These are phyloP conservation scores for Scomber japonicus DNA, from an alignment of 2,113 vertebrate species.

Conservation along the genomic window DNA sequence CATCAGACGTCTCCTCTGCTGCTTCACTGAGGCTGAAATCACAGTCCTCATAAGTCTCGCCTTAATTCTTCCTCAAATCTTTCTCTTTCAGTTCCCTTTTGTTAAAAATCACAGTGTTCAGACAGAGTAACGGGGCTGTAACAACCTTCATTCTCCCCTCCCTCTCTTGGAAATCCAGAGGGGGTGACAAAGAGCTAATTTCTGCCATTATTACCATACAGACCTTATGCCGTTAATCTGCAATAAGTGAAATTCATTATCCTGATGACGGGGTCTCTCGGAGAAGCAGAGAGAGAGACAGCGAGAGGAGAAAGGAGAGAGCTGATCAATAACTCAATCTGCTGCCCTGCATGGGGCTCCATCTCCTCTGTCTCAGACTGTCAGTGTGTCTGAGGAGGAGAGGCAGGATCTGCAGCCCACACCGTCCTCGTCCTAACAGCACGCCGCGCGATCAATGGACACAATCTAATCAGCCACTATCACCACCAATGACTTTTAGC, in stretches of 20 bases:
- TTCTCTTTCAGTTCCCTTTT: slow-evolving; percentile 46
- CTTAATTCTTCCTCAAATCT: slow-evolving; percentile 61
- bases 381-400: slow-evolving; percentile 68
- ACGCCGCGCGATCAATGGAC: slow-evolving; percentile 79
- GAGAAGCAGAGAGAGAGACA: slow-evolving; percentile 65
- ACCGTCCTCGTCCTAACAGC: slow-evolving; percentile 68
- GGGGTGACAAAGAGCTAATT: slow-evolving; percentile 82
- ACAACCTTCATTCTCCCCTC: slow-evolving; percentile 55
- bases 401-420: slow-evolving; percentile 63
- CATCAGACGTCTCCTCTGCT: slow-evolving; percentile 55
- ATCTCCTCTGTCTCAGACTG: slow-evolving; percentile 74
- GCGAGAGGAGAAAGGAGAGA: slow-evolving; percentile 67
- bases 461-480: slow-evolving; percentile 83
- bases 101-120: slow-evolving; percentile 60
- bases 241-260: slow-evolving; percentile 85
- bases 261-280: slow-evolving; percentile 76
- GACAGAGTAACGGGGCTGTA: slow-evolving; percentile 46
- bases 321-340: slow-evolving; percentile 85
- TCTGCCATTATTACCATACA: slow-evolving; percentile 79
- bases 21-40: slow-evolving; percentile 64
- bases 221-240: slow-evolving; percentile 79
- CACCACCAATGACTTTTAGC: slow-evolving; percentile 81
- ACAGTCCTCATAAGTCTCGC: slow-evolving; percentile 44
- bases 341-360: slow-evolving; percentile 78
- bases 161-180: slow-evolving; percentile 64